Conservation (phyloP, 1,140 invertebrate genomes). For the Lasaia peninsularis region DNA sequence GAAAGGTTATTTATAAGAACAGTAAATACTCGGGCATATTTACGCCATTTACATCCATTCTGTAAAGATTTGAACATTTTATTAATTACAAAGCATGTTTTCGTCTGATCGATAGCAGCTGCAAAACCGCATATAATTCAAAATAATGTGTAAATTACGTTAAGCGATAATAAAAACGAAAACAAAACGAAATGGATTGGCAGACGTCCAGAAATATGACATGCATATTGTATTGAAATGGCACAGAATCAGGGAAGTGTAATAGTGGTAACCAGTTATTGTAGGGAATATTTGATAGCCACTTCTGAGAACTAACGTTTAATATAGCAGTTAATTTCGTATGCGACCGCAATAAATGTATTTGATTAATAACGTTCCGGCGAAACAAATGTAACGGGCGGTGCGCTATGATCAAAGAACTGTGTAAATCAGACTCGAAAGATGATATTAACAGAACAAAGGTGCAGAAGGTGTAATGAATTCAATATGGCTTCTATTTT, state of each 20-base stretch:
- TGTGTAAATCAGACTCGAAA: conserved; percentile 56
- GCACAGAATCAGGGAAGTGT: conserved; percentile 48
- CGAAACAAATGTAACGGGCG: conserved; percentile 59
- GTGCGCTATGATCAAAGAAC: conserved; percentile 57
- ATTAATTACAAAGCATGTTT: background rate
- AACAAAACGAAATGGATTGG: conserved; percentile 44
- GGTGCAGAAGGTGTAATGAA: conserved; percentile 42
- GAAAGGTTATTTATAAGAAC: too few relatives aligned
- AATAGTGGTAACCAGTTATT: conserved; percentile 55
- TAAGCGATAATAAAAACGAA: conserved; percentile 13
- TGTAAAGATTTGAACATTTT: background rate
- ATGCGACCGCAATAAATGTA: conserved; percentile 64
- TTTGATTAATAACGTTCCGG: conserved; percentile 69
- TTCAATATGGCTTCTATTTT: conserved; percentile 22
- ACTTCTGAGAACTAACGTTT: conserved; percentile 62
- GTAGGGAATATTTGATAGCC: conserved; percentile 73
- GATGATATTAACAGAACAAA: conserved; percentile 42
- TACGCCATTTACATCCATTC: too few relatives aligned
- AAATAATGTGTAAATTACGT: conserved; percentile 15
- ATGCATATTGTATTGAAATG: conserved; percentile 47
- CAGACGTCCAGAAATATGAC: conserved; percentile 51
- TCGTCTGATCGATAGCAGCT: background rate
- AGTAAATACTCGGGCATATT: too few relatives aligned
- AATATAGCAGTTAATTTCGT: conserved; percentile 65
- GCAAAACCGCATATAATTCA: conserved; percentile 3